Conservation (phyloP, 2,797 vertebrate genomes). For the Myioborus miniatus region DNA sequence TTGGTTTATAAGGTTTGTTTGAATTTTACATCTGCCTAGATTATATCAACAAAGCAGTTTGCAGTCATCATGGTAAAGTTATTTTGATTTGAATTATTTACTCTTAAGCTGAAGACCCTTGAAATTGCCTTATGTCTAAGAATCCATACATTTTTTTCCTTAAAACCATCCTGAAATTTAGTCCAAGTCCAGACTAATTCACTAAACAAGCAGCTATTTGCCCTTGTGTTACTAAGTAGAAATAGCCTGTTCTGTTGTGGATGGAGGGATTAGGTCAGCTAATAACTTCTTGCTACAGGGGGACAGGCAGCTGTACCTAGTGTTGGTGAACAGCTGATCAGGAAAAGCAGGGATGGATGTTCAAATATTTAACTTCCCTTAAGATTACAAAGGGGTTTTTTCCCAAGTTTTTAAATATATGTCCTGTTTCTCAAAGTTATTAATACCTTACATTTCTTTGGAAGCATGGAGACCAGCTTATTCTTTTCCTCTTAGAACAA, state of each 20-base stretch:
- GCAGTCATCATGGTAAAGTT: background rate
- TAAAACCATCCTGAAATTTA: background rate
- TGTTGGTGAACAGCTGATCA: background rate
- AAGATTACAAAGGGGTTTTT: background rate
- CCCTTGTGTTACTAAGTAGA: rapidly evolving
- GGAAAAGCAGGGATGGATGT: background rate
- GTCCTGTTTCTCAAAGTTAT: background rate
- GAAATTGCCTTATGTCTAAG: background rate
- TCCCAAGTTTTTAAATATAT: background rate
- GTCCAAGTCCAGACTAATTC: background rate
- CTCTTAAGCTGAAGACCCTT: background rate
- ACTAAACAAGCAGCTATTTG: background rate
- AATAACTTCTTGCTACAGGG: background rate
- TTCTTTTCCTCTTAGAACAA: background rate
- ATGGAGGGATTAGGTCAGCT: background rate
- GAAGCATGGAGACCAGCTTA: background rate
- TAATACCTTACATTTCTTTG: background rate
- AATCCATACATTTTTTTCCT: background rate
- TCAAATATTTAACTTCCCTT: background rate
- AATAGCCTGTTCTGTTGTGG: background rate
- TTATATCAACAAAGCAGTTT: background rate
- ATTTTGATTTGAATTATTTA: background rate
- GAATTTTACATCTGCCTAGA: background rate
- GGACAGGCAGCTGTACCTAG: background rate
- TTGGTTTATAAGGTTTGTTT: background rate